Conservation (phyloP, 1,140 invertebrate species). For the Bactericera cockerelli region DNA sequence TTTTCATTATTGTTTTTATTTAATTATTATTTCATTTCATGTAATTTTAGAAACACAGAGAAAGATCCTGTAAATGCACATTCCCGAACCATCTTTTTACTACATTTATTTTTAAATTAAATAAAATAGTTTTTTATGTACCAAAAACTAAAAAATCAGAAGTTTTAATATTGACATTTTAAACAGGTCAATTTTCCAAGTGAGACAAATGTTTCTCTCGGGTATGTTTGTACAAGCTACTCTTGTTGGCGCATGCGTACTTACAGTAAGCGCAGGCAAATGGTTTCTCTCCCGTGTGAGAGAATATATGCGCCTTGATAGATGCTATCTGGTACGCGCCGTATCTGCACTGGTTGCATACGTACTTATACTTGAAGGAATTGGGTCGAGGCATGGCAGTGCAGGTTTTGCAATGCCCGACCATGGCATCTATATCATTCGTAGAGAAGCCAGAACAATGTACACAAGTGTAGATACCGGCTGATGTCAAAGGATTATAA, state of each 20-base stretch:
- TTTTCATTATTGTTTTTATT: too few species aligned
- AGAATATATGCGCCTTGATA: constrained; percentile 7
- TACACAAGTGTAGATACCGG: neutral
- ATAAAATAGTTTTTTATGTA: too few species aligned
- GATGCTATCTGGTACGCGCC: neutral
- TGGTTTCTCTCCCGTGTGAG: constrained; percentile 16
- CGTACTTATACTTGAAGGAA: neutral
- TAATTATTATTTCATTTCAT: too few species aligned
- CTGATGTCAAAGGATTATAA: too few species aligned
- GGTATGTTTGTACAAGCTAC: constrained; percentile 12
- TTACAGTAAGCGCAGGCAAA: constrained; percentile 12
- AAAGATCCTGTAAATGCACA: too few species aligned
- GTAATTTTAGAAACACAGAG: too few species aligned
- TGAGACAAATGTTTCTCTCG: too few species aligned
- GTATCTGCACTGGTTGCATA: neutral
- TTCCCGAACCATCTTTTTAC: too few species aligned
- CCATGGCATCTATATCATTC: neutral
- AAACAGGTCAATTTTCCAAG: too few species aligned
- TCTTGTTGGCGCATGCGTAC: constrained; percentile 11
- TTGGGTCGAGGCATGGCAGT: neutral
- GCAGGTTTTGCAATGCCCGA: neutral
- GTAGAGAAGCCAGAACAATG: neutral
- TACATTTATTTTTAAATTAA: too few species aligned
- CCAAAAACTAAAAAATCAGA: too few species aligned
- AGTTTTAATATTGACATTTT: too few species aligned